phyloP scores from a whole-genome alignment of 2,888 invertebrate genomes.

The Syrphus vitripennis region DNA sequence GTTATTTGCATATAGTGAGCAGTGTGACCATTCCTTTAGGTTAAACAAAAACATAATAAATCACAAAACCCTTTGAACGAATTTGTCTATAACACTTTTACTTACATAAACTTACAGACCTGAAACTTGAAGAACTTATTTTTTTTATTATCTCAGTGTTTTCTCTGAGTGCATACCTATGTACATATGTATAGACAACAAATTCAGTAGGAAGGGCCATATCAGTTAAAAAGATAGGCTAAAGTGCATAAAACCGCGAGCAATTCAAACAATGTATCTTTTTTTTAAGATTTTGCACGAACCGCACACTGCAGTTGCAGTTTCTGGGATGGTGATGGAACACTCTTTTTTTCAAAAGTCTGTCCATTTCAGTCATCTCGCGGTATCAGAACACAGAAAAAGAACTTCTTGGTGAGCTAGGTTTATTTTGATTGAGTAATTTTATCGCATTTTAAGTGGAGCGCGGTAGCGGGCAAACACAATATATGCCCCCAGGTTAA shows the following conservation, averaged over 20 bases:
- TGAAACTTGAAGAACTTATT: too few species aligned
- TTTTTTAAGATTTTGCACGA: background rate
- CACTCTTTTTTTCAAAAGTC: background rate
- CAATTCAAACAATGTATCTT: constrained; percentile 1
- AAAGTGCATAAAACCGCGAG: background rate
- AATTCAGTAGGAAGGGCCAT: background rate
- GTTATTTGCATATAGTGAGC: too few species aligned
- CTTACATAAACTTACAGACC: too few species aligned
- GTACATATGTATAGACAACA: too few species aligned
- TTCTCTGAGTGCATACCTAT: background rate
- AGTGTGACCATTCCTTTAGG: too few species aligned
- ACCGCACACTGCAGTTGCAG: background rate
- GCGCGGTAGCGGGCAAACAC: constrained; percentile 1
- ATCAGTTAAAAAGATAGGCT: background rate
- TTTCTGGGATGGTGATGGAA: background rate
- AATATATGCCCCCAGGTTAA: constrained; percentile 27
- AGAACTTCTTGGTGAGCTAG: background rate
- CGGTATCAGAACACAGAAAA: too few species aligned
- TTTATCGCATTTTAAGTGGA: constrained; percentile 51
- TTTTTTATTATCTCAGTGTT: too few species aligned
- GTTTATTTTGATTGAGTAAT: constrained; percentile 65
- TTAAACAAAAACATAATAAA: too few species aligned
- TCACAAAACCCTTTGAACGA: too few species aligned
- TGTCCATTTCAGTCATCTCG: background rate
- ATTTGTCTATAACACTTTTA: too few species aligned